These are phyloP conservation scores for Arctocebus calabarensis DNA, from an alignment of 2,797 vertebrate species.

Conservation along the genomic window DNA sequence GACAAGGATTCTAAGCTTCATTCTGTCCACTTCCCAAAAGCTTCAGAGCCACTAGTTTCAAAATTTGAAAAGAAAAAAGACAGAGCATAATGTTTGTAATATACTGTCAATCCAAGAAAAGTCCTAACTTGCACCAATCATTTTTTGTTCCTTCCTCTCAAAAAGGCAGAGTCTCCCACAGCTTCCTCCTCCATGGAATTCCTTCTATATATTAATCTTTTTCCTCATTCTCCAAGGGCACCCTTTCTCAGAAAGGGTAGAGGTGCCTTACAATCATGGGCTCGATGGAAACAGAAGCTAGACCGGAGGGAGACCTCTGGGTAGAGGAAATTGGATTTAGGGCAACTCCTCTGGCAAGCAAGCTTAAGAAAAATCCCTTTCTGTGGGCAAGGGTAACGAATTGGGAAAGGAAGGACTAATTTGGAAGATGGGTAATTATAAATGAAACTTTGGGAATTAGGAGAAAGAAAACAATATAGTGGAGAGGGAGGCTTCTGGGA, in stretches of 20 bases:
- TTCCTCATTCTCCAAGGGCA: background rate
- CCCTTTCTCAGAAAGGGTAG: background rate
- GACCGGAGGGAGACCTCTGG: background rate
- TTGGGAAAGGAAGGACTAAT: background rate
- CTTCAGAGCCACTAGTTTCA: background rate
- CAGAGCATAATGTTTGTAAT: background rate
- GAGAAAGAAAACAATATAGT: background rate
- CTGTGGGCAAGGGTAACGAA: background rate
- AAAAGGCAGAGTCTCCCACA: background rate
- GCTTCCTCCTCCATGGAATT: background rate
- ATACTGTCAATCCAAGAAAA: constrained; percentile 19
- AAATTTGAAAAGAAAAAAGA: background rate
- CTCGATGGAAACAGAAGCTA: background rate
- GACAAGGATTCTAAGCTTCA: background rate
- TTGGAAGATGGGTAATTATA: background rate
- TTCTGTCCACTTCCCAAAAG: background rate
- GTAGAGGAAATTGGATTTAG: background rate
- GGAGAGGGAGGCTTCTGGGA: background rate
- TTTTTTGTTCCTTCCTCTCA: background rate
- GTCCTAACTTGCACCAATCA: background rate
- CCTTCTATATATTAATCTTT: background rate
- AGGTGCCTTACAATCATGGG: background rate
- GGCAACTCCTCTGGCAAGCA: background rate
- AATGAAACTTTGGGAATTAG: background rate
- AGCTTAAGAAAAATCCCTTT: background rate